These are phyloP conservation scores for Eupithecia abbreviata DNA, from an alignment of 2,888 invertebrate species.

Conservation along the genomic window DNA sequence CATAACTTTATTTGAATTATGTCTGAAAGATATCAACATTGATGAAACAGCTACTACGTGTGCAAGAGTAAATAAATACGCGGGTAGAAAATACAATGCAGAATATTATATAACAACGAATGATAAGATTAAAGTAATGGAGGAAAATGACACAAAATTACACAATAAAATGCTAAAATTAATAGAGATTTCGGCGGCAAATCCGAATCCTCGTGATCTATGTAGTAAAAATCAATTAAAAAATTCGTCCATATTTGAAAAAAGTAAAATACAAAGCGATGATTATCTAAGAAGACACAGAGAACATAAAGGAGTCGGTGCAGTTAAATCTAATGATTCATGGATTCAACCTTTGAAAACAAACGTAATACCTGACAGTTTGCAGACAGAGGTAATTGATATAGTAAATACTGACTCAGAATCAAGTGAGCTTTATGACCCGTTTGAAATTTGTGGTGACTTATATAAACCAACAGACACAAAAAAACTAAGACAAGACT, in stretches of 20 bases:
- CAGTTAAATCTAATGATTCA: background rate
- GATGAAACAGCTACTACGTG: slow-evolving; percentile 44
- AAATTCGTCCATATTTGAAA: background rate
- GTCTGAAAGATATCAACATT: background rate
- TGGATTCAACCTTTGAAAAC: background rate
- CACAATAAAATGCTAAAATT: slow-evolving; percentile 54
- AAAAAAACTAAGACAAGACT: slow-evolving; percentile 34
- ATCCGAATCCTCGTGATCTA: background rate
- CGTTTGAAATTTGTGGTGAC: slow-evolving; percentile 33
- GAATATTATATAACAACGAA: slow-evolving; percentile 63
- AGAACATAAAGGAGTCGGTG: background rate
- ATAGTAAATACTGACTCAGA: slow-evolving; percentile 9
- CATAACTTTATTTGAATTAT: background rate
- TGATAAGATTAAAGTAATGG: slow-evolving; percentile 66
- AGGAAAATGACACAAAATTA: slow-evolving; percentile 64
- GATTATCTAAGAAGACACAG: background rate
- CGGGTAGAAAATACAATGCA: slow-evolving; percentile 60
- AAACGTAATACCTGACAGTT: background rate
- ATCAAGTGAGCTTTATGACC: slow-evolving; percentile 9
- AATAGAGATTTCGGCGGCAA: slow-evolving; percentile 13
- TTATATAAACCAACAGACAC: slow-evolving; percentile 29
- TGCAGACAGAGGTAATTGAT: background rate
- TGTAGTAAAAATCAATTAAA: background rate
- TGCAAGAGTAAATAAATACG: slow-evolving; percentile 59
- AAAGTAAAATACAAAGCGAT: background rate